Evolutionary conservation across 2,888 invertebrate genomes (phyloP), one percentile per base, ranked within the genome.

Genomic region (Acrocera orbiculus): DNA sequence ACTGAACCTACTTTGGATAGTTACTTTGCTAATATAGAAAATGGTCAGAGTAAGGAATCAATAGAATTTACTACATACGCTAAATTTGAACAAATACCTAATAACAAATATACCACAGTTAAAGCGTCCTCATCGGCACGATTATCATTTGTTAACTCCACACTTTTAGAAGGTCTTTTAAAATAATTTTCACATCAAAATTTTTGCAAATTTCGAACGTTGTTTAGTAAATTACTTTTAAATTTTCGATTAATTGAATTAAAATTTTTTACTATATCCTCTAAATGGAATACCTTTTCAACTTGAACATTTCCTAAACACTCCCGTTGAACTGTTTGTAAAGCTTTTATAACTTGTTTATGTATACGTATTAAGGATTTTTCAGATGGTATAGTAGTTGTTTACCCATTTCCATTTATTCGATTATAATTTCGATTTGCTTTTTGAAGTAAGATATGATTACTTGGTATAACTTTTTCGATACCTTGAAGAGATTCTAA

Each of bases 291-390:
- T 34, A 80, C 76, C 38, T 75, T 70, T 45, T 80, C 73, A 35
- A 93, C 72, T 54, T 90, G 72, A 42, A 85, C 68, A 41, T 74
- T 75, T 90, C 90, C 98, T 52, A 95, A 86, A 0, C 90, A 89
- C 57, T 92, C 89, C 40, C 93, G 73, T 57, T 86, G 83, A 27
- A 87, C 69, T n/a, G 82, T 82, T 62, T 93, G 92, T 16, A 92
- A 64, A 0, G 87, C 78, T 64, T 85, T 85, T 40, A 90, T 87
- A 10, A 87, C 86, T 66, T 87, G 85, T 56, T 79, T 81, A 58
- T 98, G 93, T 32, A 96, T 70, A 43, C 85, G 74, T 38, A 92
- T 77, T 9, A 96, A 69, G 2, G 82, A 73, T 57, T 86, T 89
- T 47, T 89, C 76, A 1, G 82, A 74, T 2, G 85, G 83, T 47